phyloP scores from a whole-genome alignment of 2,797 vertebrate genomes.

The Apogon hyalosoma region DNA sequence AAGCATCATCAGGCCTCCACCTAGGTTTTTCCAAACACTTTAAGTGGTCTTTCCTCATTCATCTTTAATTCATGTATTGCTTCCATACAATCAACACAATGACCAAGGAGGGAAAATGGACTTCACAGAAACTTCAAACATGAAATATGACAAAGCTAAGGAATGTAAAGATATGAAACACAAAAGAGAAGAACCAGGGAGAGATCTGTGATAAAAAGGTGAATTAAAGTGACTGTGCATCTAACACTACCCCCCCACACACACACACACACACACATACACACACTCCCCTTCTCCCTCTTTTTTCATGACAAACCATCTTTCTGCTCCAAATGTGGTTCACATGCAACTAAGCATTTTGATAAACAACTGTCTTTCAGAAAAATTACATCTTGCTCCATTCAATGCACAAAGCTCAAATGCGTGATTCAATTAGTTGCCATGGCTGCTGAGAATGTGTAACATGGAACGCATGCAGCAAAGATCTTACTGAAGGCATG shows the following conservation, averaged over 20 bases:
- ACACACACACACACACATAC: conserved; percentile 15
- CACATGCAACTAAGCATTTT: conserved; percentile 52
- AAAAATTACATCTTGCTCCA: conserved; percentile 58
- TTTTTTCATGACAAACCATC: conserved; percentile 53
- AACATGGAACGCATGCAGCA: conserved; percentile 60
- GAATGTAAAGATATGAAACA: neutral
- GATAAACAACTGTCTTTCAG: conserved; percentile 53
- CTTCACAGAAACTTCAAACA: neutral
- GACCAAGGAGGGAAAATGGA: conserved; percentile 16
- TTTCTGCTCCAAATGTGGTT: conserved; percentile 51
- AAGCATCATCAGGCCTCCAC: conserved; percentile 35
- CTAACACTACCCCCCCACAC: neutral
- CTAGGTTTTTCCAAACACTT: conserved; percentile 26
- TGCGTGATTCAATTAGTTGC: conserved; percentile 69
- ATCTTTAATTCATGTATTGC: conserved; percentile 37
- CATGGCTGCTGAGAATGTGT: conserved; percentile 65
- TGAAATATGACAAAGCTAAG: conserved; percentile 11
- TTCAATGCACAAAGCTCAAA: conserved; percentile 53
- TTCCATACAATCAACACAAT: conserved; percentile 5
- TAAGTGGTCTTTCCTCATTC: conserved; percentile 33
- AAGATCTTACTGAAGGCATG: conserved; percentile 57
- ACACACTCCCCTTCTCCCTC: neutral
- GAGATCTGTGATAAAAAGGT: conserved; percentile 15
- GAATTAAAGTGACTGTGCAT: conserved; percentile 19
- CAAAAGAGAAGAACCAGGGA: neutral